phyloP scores from a whole-genome alignment of 2,888 invertebrate species.

The Meghimatium bilineatum region DNA sequence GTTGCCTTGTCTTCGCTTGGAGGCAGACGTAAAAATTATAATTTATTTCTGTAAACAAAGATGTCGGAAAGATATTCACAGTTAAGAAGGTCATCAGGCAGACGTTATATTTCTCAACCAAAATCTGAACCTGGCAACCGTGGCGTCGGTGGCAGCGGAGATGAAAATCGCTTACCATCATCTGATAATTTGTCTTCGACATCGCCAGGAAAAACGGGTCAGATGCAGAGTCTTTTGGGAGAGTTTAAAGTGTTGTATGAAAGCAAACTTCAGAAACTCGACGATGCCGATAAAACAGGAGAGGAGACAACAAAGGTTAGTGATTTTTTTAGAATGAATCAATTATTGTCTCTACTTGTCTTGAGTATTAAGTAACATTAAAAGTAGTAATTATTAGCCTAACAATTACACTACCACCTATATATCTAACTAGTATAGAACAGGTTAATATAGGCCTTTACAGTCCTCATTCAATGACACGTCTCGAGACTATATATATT shows the following conservation, averaged over 20 bases:
- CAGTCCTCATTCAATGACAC: no score
- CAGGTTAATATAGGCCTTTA: no score
- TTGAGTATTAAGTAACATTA: no score
- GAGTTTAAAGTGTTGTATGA: constrained; percentile 75
- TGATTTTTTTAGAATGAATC: no score
- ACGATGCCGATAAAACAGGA: constrained; percentile 69
- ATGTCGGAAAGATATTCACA: constrained; percentile 38
- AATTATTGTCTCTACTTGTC: no score
- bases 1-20: not conserved
- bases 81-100: constrained; percentile 30
- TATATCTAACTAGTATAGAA: no score
- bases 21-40: not conserved
- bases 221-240: constrained; percentile 73
- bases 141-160: constrained; percentile 38
- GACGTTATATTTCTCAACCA: not conserved
- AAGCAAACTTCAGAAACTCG: constrained; percentile 67
- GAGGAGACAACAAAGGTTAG: constrained; percentile 71
- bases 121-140: constrained; percentile 41
- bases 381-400: no score
- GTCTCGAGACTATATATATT: no score
- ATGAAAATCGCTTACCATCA: not conserved
- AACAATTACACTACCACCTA: no score
- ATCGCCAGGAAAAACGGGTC: constrained; percentile 59
- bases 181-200: not conserved
- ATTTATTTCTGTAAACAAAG: not conserved